Evolutionary conservation across 1,140 invertebrate species (phyloP).

Genomic region (Charaxes varanes): DNA sequence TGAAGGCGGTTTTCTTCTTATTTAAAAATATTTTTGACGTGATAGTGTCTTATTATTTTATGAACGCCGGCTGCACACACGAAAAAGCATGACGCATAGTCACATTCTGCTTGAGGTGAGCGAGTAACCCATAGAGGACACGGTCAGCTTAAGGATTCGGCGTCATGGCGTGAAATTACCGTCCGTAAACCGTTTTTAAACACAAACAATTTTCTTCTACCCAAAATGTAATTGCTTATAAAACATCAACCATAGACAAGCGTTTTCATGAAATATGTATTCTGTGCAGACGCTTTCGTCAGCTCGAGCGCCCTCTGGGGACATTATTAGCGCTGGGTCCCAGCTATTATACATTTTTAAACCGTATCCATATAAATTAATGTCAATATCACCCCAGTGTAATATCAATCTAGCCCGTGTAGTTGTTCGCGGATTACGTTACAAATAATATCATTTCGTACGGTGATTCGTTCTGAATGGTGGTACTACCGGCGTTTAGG

Average conservation of each 20-base stretch:
- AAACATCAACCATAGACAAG: conserved; percentile 14
- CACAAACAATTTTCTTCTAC: too few relatives aligned
- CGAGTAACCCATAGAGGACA: too few relatives aligned
- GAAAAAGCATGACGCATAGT: too few relatives aligned
- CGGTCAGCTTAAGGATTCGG: too few relatives aligned
- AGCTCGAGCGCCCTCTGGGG: conserved; percentile 35
- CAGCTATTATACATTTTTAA: conserved; percentile 71
- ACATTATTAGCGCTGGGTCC: conserved; percentile 59
- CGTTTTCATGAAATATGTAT: conserved; percentile 32
- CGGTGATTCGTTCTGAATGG: conserved; percentile 70
- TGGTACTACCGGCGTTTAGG: conserved; percentile 38
- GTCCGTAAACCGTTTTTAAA: too few relatives aligned
- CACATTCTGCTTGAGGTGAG: too few relatives aligned
- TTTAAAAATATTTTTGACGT: too few relatives aligned
- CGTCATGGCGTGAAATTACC: too few relatives aligned
- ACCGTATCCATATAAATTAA: conserved; percentile 73
- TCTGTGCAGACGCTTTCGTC: conserved; percentile 30
- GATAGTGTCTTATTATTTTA: too few relatives aligned
- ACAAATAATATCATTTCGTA: conserved; percentile 73
- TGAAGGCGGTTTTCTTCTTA: too few relatives aligned
- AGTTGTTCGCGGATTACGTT: conserved; percentile 71
- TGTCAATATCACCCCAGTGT: conserved; percentile 66
- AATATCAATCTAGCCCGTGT: conserved; percentile 61
- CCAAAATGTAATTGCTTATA: too few relatives aligned
- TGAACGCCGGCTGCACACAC: too few relatives aligned